Percentiles rank a stretch among this genome's conserved stretches.
phyloP scores from a whole-genome alignment of 2,888 invertebrate genomes.

The Calliopum simillimum region DNA sequence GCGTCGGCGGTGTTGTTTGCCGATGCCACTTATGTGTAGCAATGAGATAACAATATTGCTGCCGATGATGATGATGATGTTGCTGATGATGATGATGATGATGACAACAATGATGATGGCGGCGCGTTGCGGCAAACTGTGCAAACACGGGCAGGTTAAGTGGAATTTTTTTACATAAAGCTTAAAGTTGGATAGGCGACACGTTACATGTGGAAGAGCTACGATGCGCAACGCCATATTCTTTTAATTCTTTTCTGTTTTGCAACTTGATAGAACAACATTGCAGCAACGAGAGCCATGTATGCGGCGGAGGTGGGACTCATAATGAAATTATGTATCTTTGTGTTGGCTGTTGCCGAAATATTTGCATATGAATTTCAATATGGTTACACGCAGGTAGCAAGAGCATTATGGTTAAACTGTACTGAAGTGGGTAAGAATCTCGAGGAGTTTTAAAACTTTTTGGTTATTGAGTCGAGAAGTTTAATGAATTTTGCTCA shows the following conservation, averaged over 20 bases:
- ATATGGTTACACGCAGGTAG: no score
- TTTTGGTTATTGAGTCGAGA: no score
- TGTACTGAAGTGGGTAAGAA: no score
- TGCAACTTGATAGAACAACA: not conserved
- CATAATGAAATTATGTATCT: constrained; percentile 11
- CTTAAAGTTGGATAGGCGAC: constrained; percentile 11
- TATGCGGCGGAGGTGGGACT: not conserved
- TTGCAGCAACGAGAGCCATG: not conserved
- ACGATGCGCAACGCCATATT: constrained; percentile 11
- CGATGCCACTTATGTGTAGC: constrained; percentile 21
- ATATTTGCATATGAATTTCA: no score
- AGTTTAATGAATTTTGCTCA: no score
- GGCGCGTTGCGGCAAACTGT: not conserved
- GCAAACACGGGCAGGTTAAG: not conserved
- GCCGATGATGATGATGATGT: not conserved
- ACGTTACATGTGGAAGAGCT: not conserved
- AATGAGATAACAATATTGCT: constrained; percentile 39
- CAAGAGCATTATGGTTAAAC: no score
- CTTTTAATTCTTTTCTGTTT: constrained; percentile 12
- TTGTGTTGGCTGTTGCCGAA: no score
- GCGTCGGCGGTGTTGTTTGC: constrained; percentile 31
- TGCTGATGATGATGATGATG: not conserved
- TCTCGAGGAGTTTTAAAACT: no score
- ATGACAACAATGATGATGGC: not conserved
- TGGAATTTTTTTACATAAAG: not conserved